Evolutionary conservation across 2,888 invertebrate species (phyloP).

Genomic region (Xanthorhoe designata): DNA sequence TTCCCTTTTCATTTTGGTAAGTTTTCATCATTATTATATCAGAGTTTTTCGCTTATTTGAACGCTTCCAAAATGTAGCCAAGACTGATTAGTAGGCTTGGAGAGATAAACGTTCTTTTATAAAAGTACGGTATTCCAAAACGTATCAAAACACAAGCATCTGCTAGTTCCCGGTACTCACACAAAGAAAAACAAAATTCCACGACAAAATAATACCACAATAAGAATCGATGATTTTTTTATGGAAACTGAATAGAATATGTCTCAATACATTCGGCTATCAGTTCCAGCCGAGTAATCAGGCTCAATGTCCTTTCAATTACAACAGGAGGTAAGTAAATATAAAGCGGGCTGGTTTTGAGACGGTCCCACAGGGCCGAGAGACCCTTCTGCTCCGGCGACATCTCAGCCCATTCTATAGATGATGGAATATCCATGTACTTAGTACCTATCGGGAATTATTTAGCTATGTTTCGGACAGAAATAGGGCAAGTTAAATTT

Average conservation of each 20-base stretch:
- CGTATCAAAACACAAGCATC: conserved; percentile 23
- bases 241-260: conserved; percentile 49
- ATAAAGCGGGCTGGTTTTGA: conserved; percentile 75
- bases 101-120: not conserved
- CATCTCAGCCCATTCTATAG: conserved; percentile 66
- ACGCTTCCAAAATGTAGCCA: not conserved
- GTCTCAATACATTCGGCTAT: conserved; percentile 66
- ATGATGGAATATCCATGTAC: conserved; percentile 77
- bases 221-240: conserved; percentile 37
- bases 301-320: conserved; percentile 78
- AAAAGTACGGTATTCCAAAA: conserved; percentile 8
- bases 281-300: conserved; percentile 73
- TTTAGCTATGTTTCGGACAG: conserved; percentile 62
- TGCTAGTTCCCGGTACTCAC: conserved; percentile 18
- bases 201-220: conserved; percentile 36
- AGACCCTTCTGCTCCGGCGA: conserved; percentile 67
- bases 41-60: not conserved
- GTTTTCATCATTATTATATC: not conserved
- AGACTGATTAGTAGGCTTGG: not conserved
- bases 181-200: conserved; percentile 43
- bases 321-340: conserved; percentile 73
- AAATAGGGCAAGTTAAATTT: conserved; percentile 64
- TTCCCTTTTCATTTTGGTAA: not conserved
- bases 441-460: conserved; percentile 65
- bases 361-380: conserved; percentile 66